These are phyloP conservation scores for Loriculus beryllinus DNA, from an alignment of 2,797 vertebrate species.

Conservation along the genomic window DNA sequence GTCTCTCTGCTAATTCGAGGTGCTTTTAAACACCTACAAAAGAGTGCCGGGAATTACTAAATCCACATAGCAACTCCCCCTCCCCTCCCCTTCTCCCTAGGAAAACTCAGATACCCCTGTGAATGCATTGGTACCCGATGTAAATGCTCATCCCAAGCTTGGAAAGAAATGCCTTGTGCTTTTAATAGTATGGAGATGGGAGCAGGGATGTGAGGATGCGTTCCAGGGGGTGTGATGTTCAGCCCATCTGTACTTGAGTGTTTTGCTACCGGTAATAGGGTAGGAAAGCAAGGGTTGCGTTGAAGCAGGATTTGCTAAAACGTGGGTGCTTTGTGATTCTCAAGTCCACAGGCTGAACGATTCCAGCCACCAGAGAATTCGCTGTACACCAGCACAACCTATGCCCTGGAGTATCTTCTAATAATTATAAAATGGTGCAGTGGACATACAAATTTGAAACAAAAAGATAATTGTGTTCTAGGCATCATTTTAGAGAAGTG, in stretches of 20 bases:
- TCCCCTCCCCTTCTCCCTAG: not conserved
- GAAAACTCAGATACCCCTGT: not conserved
- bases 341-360: constrained; percentile 61
- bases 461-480: not conserved
- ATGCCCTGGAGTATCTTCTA: constrained; percentile 57
- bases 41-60: not conserved
- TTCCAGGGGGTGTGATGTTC: not conserved
- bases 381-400: constrained; percentile 50
- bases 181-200: not conserved
- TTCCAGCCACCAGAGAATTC: constrained; percentile 67
- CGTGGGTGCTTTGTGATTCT: constrained; percentile 60
- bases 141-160: not conserved
- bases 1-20: not conserved
- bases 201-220: not conserved
- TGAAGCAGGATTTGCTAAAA: constrained; percentile 58
- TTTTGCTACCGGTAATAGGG: not conserved
- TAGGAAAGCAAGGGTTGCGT: not conserved
- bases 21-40: constrained; percentile 10
- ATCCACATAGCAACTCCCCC: not conserved
- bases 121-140: not conserved
- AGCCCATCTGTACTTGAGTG: not conserved
- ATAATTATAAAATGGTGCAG: constrained; percentile 65
- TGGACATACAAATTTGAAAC: constrained; percentile 18
- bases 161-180: not conserved
- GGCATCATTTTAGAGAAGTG: not conserved